These are phyloP conservation scores for Xiphophorus hellerii DNA, from an alignment of 2,113 vertebrate species.

Conservation along the genomic window DNA sequence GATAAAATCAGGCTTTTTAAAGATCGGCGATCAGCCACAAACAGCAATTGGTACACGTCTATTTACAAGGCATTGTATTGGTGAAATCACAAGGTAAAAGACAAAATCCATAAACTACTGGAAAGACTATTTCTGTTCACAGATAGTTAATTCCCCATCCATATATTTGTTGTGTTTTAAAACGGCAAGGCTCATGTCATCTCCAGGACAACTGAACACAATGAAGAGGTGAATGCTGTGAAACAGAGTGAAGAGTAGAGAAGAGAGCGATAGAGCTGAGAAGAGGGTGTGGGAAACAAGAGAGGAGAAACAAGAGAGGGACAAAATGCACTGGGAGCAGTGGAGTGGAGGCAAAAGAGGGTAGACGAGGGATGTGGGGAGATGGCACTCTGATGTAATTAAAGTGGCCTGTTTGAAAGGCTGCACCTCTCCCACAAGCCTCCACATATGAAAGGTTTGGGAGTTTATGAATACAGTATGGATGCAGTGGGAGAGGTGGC, in stretches of 20 bases:
- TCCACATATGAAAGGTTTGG: conserved; percentile 49
- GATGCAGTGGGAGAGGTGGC: conserved; percentile 34
- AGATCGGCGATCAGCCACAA: no score
- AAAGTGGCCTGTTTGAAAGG: conserved; percentile 61
- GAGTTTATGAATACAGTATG: conserved; percentile 44
- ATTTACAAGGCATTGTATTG: background rate
- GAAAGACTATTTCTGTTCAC: conserved; percentile 12
- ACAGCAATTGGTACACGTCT: no score
- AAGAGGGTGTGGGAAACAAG: conserved; percentile 7
- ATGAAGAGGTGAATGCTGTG: conserved; percentile 8
- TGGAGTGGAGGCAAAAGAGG: conserved; percentile 19
- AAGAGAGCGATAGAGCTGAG: conserved; percentile 12
- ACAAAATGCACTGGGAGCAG: conserved; percentile 28
- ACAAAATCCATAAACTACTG: background rate
- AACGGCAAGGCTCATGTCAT: conserved; percentile 33
- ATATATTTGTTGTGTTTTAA: conserved; percentile 38
- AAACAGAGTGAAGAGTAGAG: conserved; percentile 1
- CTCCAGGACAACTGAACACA: conserved; percentile 42
- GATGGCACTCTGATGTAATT: conserved; percentile 68
- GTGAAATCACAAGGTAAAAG: background rate
- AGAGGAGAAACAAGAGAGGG: conserved; percentile 16
- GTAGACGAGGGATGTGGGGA: conserved; percentile 31
- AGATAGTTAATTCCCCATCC: conserved; percentile 32
- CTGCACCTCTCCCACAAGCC: conserved; percentile 37
- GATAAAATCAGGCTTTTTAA: no score